phyloP scores from a whole-genome alignment of 2,888 invertebrate genomes.

The Nowickia ferox region DNA sequence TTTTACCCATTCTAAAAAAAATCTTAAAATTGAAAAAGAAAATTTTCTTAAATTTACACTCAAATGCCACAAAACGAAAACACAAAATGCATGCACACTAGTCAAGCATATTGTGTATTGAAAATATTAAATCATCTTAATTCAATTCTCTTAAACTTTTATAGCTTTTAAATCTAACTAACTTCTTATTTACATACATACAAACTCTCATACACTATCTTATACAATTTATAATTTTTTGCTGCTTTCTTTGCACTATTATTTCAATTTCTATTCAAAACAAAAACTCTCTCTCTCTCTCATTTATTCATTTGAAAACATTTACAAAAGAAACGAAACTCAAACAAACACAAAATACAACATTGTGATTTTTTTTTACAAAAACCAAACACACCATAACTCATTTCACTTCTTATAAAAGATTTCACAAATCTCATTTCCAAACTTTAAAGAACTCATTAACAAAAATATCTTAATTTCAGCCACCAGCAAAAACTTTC shows the following conservation, averaged over 20 bases:
- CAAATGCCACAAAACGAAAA: slow-evolving; percentile 49
- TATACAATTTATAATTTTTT: slow-evolving; percentile 9
- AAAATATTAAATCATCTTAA: slow-evolving; percentile 48
- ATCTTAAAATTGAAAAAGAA: neutral
- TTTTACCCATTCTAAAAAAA: neutral
- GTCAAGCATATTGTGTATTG: slow-evolving; percentile 77
- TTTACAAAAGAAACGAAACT: slow-evolving; percentile 43
- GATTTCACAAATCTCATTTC: slow-evolving; percentile 8
- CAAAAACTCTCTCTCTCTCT: neutral
- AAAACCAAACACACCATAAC: slow-evolving; percentile 50
- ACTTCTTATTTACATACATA: slow-evolving; percentile 24
- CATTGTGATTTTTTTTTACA: slow-evolving; percentile 59
- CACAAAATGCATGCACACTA: slow-evolving; percentile 80
- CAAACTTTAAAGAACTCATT: slow-evolving; percentile 60
- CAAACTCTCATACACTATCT: slow-evolving; percentile 25
- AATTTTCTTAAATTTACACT: slow-evolving; percentile 42
- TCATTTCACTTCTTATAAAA: slow-evolving; percentile 44
- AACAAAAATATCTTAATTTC: slow-evolving; percentile 47
- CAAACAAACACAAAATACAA: slow-evolving; percentile 47
- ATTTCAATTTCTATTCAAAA: slow-evolving; percentile 43
- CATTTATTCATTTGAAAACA: slow-evolving; percentile 49
- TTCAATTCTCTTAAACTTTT: slow-evolving; percentile 48
- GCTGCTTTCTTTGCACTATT: slow-evolving; percentile 54
- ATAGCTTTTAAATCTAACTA: slow-evolving; percentile 69
- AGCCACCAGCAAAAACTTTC: slow-evolving; percentile 53